Conservation (phyloP, 2,113 vertebrate genomes). For the Strigops habroptila region DNA sequence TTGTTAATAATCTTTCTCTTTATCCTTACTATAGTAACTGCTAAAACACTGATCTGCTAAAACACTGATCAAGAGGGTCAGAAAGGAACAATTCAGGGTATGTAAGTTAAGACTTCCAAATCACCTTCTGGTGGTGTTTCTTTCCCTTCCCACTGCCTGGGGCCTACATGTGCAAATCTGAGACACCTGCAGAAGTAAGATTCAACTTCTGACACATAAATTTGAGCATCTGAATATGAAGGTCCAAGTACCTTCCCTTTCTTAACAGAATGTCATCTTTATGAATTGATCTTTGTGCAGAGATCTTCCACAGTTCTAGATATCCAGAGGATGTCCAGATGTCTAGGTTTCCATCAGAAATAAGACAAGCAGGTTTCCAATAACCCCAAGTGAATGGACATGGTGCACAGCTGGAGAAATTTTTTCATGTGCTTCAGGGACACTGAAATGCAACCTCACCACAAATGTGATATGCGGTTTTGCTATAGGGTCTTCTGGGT, state of each 20-base stretch:
- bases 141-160: neutral
- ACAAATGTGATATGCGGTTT: neutral
- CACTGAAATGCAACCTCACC: neutral
- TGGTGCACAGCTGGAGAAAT: neutral
- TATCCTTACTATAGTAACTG: neutral
- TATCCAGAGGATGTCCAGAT: neutral
- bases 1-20: neutral
- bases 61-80: neutral
- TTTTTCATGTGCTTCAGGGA: neutral
- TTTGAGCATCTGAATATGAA: neutral
- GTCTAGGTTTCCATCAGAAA: neutral
- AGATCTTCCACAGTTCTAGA: neutral
- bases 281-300: neutral
- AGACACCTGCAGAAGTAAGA: neutral
- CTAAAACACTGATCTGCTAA: neutral
- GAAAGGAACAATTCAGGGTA: neutral
- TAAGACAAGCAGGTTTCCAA: neutral
- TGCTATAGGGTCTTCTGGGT: neutral
- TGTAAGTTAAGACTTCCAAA: neutral
- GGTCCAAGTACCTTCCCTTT: neutral
- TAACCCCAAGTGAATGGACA: neutral
- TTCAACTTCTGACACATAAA: neutral
- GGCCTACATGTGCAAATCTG: neutral
- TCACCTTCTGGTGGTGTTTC: neutral
- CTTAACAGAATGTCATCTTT: neutral